Conservation (phyloP, 2,797 vertebrate genomes). For the Vireo griseus region DNA sequence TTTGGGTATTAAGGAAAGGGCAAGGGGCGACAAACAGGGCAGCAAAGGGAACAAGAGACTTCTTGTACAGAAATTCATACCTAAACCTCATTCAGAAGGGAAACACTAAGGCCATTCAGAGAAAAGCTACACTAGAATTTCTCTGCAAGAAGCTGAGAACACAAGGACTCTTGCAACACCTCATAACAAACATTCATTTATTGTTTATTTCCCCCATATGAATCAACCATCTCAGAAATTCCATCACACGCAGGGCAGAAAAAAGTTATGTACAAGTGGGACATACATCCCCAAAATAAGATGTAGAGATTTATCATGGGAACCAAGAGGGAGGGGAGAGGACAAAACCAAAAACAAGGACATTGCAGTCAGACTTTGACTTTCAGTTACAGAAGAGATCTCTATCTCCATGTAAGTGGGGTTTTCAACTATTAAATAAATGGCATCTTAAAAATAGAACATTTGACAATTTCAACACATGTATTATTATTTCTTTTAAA, state of each 20-base stretch:
- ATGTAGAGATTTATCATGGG: slow-evolving; percentile 2
- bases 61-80: neutral
- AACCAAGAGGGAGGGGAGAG: neutral
- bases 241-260: slow-evolving; percentile 45
- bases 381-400: slow-evolving; percentile 28
- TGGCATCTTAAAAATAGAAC: slow-evolving; percentile 63
- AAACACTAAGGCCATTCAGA: neutral
- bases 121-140: neutral
- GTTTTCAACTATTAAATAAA: slow-evolving; percentile 61
- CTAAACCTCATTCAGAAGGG: neutral
- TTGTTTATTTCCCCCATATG: slow-evolving; percentile 59
- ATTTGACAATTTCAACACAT: slow-evolving; percentile 53
- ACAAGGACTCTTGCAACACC: neutral
- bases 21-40: neutral
- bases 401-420: neutral
- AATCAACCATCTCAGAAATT: slow-evolving; percentile 47
- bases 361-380: slow-evolving; percentile 36
- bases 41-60: neutral
- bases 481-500: slow-evolving; percentile 57
- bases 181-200: slow-evolving; percentile 22
- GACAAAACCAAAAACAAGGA: slow-evolving; percentile 15
- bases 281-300: slow-evolving; percentile 16
- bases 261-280: slow-evolving; percentile 46
- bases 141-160: neutral
- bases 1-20: neutral